Conservation (phyloP, 2,888 invertebrate species). For the Ophioninae sp. region DNA sequence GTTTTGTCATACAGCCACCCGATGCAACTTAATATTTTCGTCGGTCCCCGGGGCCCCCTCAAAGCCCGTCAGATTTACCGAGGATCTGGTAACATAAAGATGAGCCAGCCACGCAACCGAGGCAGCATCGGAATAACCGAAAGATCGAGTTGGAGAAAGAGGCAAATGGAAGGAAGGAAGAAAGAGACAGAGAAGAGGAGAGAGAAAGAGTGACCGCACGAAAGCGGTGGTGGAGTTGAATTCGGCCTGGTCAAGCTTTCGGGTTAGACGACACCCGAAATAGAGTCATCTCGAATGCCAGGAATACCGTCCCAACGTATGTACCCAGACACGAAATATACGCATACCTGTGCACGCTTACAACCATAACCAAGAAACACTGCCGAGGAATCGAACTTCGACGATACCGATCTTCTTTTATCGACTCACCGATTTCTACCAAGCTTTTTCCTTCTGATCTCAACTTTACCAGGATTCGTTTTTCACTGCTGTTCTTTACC, state of each 20-base stretch:
- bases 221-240: conserved; percentile 54
- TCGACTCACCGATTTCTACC: conserved; percentile 70
- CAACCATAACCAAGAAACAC: background rate
- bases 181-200: background rate
- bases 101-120: conserved; percentile 63
- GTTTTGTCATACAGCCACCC: conserved; percentile 63
- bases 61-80: conserved; percentile 71
- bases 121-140: conserved; percentile 51
- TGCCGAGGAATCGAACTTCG: conserved; percentile 70
- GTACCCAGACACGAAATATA: conserved; percentile 50
- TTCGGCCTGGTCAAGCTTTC: conserved; percentile 51
- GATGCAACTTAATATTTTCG: conserved; percentile 70
- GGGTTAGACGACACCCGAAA: conserved; percentile 70
- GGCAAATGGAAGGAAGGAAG: background rate
- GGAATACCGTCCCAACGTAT: conserved; percentile 68
- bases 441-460: conserved; percentile 45
- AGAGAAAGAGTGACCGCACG: conserved; percentile 46
- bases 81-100: conserved; percentile 73
- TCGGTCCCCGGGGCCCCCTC: conserved; percentile 62
- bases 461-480: conserved; percentile 46
- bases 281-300: conserved; percentile 77
- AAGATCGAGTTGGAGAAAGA: conserved; percentile 42
- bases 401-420: conserved; percentile 78
- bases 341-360: conserved; percentile 12
- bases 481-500: conserved; percentile 67